Evolutionary conservation across 2,888 invertebrate genomes (phyloP).

Genomic region (Pseudococcus jackbeardsleyi): DNA sequence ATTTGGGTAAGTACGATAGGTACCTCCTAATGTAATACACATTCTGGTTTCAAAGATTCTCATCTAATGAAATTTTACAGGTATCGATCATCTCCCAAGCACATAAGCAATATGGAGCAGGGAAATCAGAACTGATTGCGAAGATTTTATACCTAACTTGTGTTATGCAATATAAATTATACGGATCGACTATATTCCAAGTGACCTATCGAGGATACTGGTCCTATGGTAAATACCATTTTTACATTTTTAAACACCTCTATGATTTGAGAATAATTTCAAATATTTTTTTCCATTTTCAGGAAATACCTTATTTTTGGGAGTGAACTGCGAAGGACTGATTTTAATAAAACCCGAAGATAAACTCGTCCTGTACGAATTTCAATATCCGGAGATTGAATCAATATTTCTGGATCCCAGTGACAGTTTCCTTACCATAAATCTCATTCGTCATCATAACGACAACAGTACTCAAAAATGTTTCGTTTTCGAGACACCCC

Average conservation of each 20-base stretch:
- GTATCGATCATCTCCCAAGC: conserved; percentile 88
- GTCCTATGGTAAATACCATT: conserved; percentile 80
- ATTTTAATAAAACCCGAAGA: conserved; percentile 92
- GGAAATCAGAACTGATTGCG: conserved; percentile 89
- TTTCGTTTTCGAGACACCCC: conserved; percentile 91
- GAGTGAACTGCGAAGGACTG: conserved; percentile 91
- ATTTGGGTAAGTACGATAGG: conserved; percentile 81
- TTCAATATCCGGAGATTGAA: conserved; percentile 91
- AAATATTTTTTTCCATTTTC: not conserved
- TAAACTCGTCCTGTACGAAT: conserved; percentile 91
- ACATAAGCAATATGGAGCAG: conserved; percentile 91
- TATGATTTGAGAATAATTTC: not conserved
- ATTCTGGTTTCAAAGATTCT: not conserved
- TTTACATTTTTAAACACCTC: not conserved
- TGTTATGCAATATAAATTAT: conserved; percentile 96
- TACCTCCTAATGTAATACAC: not conserved
- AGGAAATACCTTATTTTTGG: conserved; percentile 78
- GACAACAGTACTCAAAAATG: conserved; percentile 78
- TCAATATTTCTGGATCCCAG: conserved; percentile 92
- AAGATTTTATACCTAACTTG: conserved; percentile 94
- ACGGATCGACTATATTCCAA: conserved; percentile 87
- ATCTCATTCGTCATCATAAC: conserved; percentile 81
- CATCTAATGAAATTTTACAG: conserved; percentile 68
- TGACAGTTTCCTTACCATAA: conserved; percentile 92
- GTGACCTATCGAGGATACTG: conserved; percentile 95